These are phyloP conservation scores for Sphenopsis melanotis DNA, from an alignment of 2,797 vertebrate genomes.

Conservation along the genomic window DNA sequence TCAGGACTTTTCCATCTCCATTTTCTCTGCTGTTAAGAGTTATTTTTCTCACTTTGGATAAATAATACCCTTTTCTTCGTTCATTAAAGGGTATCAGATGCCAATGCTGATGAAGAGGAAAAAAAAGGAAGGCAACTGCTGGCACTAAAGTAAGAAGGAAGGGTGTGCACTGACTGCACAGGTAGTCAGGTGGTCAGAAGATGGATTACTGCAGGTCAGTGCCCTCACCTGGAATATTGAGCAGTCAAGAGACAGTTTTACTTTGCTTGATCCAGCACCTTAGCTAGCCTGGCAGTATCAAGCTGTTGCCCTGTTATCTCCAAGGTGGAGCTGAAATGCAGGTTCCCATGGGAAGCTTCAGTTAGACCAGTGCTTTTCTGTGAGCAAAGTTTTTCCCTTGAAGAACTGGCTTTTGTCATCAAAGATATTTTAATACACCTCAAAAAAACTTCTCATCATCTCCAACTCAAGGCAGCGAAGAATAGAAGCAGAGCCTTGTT, in stretches of 20 bases:
- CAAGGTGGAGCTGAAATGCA: neutral
- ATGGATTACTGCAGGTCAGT: neutral
- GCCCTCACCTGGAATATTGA: neutral
- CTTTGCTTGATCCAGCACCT: neutral
- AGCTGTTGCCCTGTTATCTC: neutral
- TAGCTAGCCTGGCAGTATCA: neutral
- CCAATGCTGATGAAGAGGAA: neutral
- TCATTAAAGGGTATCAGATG: neutral
- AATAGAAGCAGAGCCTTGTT: neutral
- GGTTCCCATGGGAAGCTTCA: neutral
- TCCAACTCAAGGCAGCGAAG: neutral
- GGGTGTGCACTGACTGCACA: neutral
- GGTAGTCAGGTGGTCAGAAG: neutral
- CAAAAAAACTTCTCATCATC: neutral
- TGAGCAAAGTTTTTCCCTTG: neutral
- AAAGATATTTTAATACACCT: conserved; percentile 3
- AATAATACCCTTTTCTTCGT: neutral
- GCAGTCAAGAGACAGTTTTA: neutral
- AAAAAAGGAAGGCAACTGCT: neutral
- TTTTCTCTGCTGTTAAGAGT: neutral
- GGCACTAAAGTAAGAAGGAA: neutral
- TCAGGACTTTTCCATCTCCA: neutral
- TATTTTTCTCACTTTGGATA: neutral
- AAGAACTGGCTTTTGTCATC: neutral
- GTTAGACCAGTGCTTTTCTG: neutral